Evolutionary conservation across 2,113 vertebrate genomes (phyloP), one percentile per base, ranked within the genome.

Genomic region (Benitochromis conjunctus): DNA sequence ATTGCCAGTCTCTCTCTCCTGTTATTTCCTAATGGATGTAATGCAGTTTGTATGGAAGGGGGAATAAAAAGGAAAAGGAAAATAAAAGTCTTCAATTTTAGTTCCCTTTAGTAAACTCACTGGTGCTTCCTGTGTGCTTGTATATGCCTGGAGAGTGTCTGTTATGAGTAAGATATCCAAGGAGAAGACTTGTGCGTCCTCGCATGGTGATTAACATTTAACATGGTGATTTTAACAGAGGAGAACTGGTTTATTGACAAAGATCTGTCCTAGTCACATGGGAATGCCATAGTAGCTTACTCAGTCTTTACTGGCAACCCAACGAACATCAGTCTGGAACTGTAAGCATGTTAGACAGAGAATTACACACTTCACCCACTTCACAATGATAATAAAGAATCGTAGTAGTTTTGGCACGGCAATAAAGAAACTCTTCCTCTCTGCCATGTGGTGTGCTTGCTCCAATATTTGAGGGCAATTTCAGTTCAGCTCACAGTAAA

Each of bases 231-330:
- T 41, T 79, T 21, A 43, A 38, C 31, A 79, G 19, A 60, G 41
- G 13, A 66, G 60, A 24, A 34, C 46, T 54, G 46, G 41, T 29
- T 46, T 38, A 36, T 31, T 41, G 14, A 41, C 60, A 31, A 51
- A 74, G 24, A 19, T 55, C n/a, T 41, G 46, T 64, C n/a, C 55
- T 55, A 6, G 29, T 69, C 62, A 56, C 62, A 43, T 71, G 13
- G 9, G 14, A 56, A 56, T 38, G 16, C 24, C 0, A 0, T 74
- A 74, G 41, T 74, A 18, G 2, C 66, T 41, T 48, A 74, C 34
- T 21, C 36, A 66, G 14, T 9, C 36, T 69, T 69, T 69, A 69
- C 36, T 69, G 36, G 19, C 11, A 66, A 41, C 31, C 18, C 48
- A 78, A 78, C 0, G 1, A 34, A 43, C 0, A 71, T 24, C 24